phyloP scores from a whole-genome alignment of 2,113 vertebrate species.

The Siniperca chuatsi region DNA sequence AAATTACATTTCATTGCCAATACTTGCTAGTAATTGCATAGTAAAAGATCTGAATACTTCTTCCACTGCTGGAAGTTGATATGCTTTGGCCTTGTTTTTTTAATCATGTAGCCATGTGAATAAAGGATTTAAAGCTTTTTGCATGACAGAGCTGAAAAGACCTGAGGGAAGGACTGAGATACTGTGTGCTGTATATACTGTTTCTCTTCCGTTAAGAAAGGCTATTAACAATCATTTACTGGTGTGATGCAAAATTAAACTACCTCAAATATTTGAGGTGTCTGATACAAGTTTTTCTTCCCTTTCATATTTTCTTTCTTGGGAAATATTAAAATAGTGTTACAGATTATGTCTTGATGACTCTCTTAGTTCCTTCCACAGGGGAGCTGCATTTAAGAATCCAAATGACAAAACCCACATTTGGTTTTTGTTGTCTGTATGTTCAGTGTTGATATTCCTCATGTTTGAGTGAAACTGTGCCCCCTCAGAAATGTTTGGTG shows the following conservation, averaged over 20 bases:
- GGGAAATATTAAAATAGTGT: neutral
- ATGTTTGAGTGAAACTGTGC: conserved; percentile 16
- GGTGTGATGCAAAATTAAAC: neutral
- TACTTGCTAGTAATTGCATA: neutral
- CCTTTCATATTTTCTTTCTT: neutral
- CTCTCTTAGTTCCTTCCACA: neutral
- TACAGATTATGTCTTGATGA: neutral
- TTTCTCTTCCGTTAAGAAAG: neutral
- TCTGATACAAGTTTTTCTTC: neutral
- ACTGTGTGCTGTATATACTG: neutral
- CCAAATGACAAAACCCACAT: neutral
- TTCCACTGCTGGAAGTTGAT: neutral
- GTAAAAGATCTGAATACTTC: neutral
- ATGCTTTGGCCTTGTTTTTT: neutral
- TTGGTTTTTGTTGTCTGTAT: neutral
- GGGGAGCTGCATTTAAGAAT: neutral
- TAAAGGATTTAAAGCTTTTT: neutral
- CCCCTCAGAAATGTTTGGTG: conserved; percentile 21
- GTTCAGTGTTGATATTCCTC: neutral
- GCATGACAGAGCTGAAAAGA: neutral
- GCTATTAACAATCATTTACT: neutral
- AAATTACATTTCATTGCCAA: neutral
- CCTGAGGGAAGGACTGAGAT: neutral
- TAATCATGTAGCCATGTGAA: neutral
- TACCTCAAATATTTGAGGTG: neutral